Evolutionary conservation across 2,888 invertebrate genomes (phyloP).

Genomic region (Drosophila meridiana): DNA sequence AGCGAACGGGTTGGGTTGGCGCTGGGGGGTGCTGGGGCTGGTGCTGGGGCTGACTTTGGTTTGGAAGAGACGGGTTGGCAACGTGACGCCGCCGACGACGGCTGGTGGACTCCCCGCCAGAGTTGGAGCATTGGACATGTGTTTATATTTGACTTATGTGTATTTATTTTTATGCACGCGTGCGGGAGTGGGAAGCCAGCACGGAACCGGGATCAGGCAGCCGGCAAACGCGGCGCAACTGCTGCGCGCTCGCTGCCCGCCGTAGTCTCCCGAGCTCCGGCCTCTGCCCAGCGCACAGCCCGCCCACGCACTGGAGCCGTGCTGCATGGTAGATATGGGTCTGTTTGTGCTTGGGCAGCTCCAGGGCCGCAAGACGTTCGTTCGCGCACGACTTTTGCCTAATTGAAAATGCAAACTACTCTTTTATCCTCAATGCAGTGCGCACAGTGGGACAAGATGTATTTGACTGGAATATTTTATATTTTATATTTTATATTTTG

Average conservation of each 20-base stretch:
- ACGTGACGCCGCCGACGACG: slow-evolving; percentile 33
- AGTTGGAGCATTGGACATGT: slow-evolving; percentile 56
- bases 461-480: too few species aligned
- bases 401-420: slow-evolving; percentile 49
- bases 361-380: slow-evolving; percentile 10
- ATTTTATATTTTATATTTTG: too few species aligned
- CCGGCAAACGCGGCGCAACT: slow-evolving; percentile 15
- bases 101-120: slow-evolving; percentile 48
- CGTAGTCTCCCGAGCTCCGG: not conserved
- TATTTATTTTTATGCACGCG: slow-evolving; percentile 59
- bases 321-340: not conserved
- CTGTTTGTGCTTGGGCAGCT: slow-evolving; percentile 11
- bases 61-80: slow-evolving; percentile 40
- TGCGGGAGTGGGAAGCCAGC: slow-evolving; percentile 25
- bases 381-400: slow-evolving; percentile 9
- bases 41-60: slow-evolving; percentile 7
- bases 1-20: not conserved
- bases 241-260: slow-evolving; percentile 1
- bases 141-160: slow-evolving; percentile 77
- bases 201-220: slow-evolving; percentile 42
- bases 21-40: not conserved
- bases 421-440: slow-evolving; percentile 17
- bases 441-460: slow-evolving; percentile 18
- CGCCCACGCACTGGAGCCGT: slow-evolving; percentile 33
- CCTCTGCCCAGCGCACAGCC: not conserved